A percentile compares a stretch with the other conserved stretches of the same genome.
Evolutionary conservation across 64 coral and sea anemone genomes (phyloP).

Genomic region (Catalaphyllia jardinei): DNA sequence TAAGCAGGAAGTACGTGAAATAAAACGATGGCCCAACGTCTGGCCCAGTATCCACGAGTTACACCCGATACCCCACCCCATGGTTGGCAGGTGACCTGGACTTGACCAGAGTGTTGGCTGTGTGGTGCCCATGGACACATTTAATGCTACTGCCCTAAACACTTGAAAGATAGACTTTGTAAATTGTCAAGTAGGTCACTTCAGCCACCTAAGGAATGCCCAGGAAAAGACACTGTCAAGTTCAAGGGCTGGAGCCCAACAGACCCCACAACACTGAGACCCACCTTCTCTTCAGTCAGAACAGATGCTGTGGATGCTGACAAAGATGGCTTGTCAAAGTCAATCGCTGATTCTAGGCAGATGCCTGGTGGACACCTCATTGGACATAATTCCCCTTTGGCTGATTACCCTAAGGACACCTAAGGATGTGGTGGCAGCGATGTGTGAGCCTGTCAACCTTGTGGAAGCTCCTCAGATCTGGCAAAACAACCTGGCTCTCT

Average conservation of each 20-base stretch:
- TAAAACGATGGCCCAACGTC: not conserved
- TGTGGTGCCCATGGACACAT: conserved; percentile 23
- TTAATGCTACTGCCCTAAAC: conserved; percentile 8
- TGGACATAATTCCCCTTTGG: not conserved
- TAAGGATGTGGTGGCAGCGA: conserved; percentile 29
- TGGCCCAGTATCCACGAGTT: not conserved
- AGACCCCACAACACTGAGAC: not conserved
- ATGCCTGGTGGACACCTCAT: conserved; percentile 17
- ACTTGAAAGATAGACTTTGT: not conserved
- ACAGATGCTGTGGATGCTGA: not conserved
- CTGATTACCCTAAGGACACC: conserved; percentile 8
- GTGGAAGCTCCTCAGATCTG: not conserved
- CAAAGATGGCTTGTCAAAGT: conserved; percentile 16
- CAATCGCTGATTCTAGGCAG: conserved; percentile 45
- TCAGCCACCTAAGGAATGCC: not conserved
- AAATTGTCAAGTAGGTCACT: not conserved
- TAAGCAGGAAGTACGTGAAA: not conserved
- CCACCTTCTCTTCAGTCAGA: not conserved
- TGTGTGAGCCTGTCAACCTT: conserved; percentile 18
- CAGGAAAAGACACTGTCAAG: conserved; percentile 28
- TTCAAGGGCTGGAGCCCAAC: conserved; percentile 23
- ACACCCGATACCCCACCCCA: not conserved
- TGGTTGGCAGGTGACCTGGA: not conserved
- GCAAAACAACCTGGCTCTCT: not conserved
- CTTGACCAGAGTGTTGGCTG: not conserved